Evolutionary conservation across 1,140 invertebrate genomes (phyloP), one percentile per base, ranked within the genome.

Genomic region (Scaptomyza montana): DNA sequence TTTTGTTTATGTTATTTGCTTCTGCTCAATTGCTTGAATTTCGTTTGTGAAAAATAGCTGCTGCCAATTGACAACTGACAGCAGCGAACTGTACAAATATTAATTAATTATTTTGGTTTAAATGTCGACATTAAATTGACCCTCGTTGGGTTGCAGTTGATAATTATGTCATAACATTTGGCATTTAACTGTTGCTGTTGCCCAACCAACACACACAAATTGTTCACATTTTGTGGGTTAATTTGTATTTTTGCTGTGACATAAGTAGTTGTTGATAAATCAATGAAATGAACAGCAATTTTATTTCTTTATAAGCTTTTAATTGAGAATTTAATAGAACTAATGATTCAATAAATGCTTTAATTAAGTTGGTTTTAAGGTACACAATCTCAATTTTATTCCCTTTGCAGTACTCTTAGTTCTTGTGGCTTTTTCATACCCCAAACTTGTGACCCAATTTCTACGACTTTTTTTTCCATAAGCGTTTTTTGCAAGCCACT

Each of bases 91-190:
- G 47, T 39, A 30, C 51, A 57, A 78, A 51, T 80, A 72, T 64
- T 84, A 75, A 84, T 84, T 78, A 82, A 69, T 84, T 84, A 57
- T 71, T 49, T 77, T 50, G 47, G 36, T 74, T 60, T 47, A 68
- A 84, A 64, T 71, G 62, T 50, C 50, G 61, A 47, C 43, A 53
- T 75, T 71, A 28, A 59, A 72, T 59, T 39, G 61, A 19, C 62
- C 54, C 19, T 55, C 76, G 56, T 62, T 74, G 30, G 3, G 39
- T 5, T 74, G 53, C 77, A 64, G 62, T 51, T 67, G 70, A 78
- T 84, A 75, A 78, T 82, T 78, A 71, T 75, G 61, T 73, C 70
- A 54, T 50, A n/a, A 73, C 55, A 68, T 64, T 64, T 47, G 61
- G 65, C 77, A 74, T 74, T 54, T 62, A 62, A 74, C 33, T 36